Evolutionary conservation across 2,797 vertebrate genomes (phyloP).

Genomic region (Smutsia gigantea): DNA sequence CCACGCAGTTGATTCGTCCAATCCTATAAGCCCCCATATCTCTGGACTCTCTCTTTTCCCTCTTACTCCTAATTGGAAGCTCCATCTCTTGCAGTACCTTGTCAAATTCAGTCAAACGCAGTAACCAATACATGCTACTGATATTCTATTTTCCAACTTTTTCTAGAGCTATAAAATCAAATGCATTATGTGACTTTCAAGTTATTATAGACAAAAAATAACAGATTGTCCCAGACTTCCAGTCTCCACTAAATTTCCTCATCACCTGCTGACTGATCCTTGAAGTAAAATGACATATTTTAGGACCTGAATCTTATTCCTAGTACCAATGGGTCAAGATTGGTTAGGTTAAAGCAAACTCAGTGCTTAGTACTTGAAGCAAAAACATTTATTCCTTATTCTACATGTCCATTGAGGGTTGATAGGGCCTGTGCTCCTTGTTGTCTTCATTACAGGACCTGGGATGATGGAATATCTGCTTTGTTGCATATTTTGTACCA

Average conservation of each 20-base stretch:
- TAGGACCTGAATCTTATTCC: constrained; percentile 5
- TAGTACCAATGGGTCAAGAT: not conserved
- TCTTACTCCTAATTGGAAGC: not conserved
- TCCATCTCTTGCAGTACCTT: not conserved
- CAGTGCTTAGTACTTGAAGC: not conserved
- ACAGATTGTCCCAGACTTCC: not conserved
- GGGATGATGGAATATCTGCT: not conserved
- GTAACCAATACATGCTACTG: not conserved
- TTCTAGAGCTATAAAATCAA: not conserved
- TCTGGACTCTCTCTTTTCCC: not conserved
- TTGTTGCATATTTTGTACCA: not conserved
- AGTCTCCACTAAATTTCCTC: not conserved
- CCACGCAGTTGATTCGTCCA: not conserved
- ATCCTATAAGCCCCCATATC: not conserved
- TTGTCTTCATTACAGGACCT: not conserved
- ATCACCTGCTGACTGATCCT: not conserved
- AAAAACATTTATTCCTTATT: not conserved
- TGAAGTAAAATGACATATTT: not conserved
- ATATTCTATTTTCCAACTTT: not conserved
- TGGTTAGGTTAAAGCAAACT: not conserved
- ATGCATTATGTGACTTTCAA: not conserved
- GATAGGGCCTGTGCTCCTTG: not conserved
- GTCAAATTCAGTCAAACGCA: not conserved
- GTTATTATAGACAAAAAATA: not conserved
- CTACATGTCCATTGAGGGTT: not conserved